These are phyloP conservation scores for Sminthurinus aureus DNA, from an alignment of 2,888 invertebrate species.

Conservation along the genomic window DNA sequence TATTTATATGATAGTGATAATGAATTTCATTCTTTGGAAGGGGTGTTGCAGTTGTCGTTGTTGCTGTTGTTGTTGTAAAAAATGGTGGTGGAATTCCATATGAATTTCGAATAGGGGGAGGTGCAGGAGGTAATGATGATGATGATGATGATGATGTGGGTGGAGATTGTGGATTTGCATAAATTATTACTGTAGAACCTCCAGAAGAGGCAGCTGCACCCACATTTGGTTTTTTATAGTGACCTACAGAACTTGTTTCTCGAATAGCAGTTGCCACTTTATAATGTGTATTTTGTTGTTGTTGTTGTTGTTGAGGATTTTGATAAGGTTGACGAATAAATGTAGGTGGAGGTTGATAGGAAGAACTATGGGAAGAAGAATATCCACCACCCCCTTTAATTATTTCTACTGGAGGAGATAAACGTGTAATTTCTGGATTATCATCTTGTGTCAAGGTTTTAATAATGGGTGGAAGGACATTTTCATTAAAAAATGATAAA, in stretches of 20 bases:
- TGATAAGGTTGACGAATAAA: neutral
- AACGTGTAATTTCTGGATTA: neutral
- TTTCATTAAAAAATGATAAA: slow-evolving; percentile 43
- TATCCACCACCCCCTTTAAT: neutral
- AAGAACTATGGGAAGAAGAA: neutral
- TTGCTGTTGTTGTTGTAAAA: neutral
- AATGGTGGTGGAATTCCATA: slow-evolving; percentile 11
- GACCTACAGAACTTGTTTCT: neutral
- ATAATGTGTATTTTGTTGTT: neutral
- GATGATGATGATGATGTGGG: slow-evolving; percentile 2
- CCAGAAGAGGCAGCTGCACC: slow-evolving; percentile 51
- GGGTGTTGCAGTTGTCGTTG: slow-evolving; percentile 5
- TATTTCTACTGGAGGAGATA: neutral
- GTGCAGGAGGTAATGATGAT: slow-evolving; percentile 1
- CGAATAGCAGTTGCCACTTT: slow-evolving; percentile 22
- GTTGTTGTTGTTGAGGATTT: neutral
- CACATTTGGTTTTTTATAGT: slow-evolving; percentile 25
- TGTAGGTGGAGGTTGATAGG: neutral
- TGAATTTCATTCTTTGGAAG: slow-evolving; percentile 51
- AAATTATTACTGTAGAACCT: slow-evolving; percentile 55
- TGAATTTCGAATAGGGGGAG: slow-evolving; percentile 29
- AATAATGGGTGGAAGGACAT: slow-evolving; percentile 47
- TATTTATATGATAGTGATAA: slow-evolving; percentile 53
- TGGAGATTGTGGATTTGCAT: slow-evolving; percentile 43
- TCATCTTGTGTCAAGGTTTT: slow-evolving; percentile 41